Percentiles rank a stretch among this genome's conserved stretches.
Evolutionary conservation across 2,113 vertebrate genomes (phyloP).

Genomic region (Felis chaus): DNA sequence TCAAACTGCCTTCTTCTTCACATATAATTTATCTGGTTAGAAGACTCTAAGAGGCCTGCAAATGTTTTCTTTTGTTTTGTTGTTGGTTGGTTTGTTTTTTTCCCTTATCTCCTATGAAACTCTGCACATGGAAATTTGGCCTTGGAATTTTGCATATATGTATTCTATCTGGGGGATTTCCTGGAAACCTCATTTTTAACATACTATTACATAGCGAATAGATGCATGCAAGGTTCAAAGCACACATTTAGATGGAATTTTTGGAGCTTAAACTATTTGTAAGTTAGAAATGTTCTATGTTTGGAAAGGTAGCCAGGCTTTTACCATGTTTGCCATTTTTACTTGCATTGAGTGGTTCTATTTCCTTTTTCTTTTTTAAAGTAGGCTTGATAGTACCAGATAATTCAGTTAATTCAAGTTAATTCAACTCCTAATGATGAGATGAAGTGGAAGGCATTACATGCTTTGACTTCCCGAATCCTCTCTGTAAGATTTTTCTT

Average conservation of each 20-base stretch:
- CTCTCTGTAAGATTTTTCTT: background rate
- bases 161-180: background rate
- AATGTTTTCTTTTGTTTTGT: background rate
- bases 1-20: background rate
- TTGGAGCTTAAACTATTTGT: background rate
- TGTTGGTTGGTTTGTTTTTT: background rate
- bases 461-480: background rate
- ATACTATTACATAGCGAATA: background rate
- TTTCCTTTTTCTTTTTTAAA: background rate
- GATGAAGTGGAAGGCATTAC: background rate
- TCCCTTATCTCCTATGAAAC: background rate
- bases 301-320: background rate
- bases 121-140: background rate
- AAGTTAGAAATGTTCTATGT: background rate
- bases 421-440: background rate
- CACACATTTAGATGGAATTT: background rate
- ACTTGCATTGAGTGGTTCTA: background rate
- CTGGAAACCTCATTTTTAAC: background rate
- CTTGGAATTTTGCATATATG: background rate
- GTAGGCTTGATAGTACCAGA: background rate
- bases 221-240: background rate
- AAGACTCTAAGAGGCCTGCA: background rate
- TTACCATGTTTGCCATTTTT: background rate
- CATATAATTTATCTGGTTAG: background rate
- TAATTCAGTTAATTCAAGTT: conserved; percentile 8